Evolutionary conservation across 2,113 vertebrate genomes (phyloP).

Genomic region (Crotalus tigris): DNA sequence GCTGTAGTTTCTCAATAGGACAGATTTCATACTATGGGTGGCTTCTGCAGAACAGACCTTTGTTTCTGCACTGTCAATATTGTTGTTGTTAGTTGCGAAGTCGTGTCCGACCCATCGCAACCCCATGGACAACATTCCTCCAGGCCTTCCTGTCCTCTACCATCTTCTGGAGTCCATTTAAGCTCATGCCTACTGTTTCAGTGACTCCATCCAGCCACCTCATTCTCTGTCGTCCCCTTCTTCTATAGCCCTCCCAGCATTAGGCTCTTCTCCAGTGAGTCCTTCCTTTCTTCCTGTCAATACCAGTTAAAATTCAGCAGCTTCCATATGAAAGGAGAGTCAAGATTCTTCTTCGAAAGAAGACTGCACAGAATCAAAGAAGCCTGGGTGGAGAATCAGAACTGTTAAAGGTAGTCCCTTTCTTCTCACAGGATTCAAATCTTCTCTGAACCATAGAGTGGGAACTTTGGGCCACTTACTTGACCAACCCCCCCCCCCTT

Average conservation of each 20-base stretch:
- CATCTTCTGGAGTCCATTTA: too few species aligned
- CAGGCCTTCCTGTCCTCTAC: too few species aligned
- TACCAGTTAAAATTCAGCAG: background rate
- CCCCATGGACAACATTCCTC: too few species aligned
- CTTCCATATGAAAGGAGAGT: background rate
- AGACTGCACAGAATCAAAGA: background rate
- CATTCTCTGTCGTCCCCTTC: too few species aligned
- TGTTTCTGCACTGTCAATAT: too few species aligned
- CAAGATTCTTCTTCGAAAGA: background rate
- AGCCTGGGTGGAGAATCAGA: background rate
- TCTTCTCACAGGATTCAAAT: background rate
- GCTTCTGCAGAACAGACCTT: too few species aligned
- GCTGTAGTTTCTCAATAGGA: background rate
- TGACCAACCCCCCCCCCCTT: background rate
- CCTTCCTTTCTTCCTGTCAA: background rate
- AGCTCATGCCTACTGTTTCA: too few species aligned
- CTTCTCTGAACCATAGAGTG: background rate
- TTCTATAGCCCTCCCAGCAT: too few species aligned
- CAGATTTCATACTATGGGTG: background rate
- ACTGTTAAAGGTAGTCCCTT: background rate
- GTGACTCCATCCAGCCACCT: too few species aligned
- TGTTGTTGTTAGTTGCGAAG: too few species aligned
- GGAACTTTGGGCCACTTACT: background rate
- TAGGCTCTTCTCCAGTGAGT: too few species aligned
- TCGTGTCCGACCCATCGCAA: too few species aligned